Evolutionary conservation across 2,113 vertebrate species (phyloP).

Genomic region (Macaca mulatta): DNA sequence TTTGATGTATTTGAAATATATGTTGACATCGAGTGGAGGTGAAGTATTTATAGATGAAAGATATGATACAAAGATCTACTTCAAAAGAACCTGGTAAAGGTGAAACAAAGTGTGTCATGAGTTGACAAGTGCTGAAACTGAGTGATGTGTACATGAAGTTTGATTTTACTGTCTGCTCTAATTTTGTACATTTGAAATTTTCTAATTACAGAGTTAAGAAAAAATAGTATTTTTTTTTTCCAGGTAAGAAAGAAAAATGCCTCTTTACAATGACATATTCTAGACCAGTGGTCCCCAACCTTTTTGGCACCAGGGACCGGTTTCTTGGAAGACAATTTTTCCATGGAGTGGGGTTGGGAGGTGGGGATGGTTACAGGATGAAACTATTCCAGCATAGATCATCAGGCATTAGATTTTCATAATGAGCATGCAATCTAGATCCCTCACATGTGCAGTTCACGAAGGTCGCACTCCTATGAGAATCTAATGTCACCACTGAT

Average conservation of each 20-base stretch:
- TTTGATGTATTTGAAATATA: background rate
- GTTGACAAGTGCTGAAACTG: background rate
- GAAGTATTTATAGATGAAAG: background rate
- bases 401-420: too few species aligned
- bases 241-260: too few species aligned
- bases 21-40: background rate
- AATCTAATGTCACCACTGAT: too few species aligned
- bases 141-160: background rate
- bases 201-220: background rate
- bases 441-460: too few species aligned
- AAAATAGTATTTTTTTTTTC: background rate
- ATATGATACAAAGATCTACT: background rate
- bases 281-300: background rate
- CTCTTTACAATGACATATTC: background rate
- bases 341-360: too few species aligned
- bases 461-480: too few species aligned
- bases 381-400: too few species aligned
- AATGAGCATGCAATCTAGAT: too few species aligned
- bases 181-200: background rate
- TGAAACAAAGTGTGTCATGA: background rate
- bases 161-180: background rate
- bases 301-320: too few species aligned
- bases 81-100: background rate
- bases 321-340: too few species aligned
- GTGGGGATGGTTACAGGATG: too few species aligned